These are phyloP conservation scores for Prunella strophiata DNA, from an alignment of 2,797 vertebrate species.

Conservation along the genomic window DNA sequence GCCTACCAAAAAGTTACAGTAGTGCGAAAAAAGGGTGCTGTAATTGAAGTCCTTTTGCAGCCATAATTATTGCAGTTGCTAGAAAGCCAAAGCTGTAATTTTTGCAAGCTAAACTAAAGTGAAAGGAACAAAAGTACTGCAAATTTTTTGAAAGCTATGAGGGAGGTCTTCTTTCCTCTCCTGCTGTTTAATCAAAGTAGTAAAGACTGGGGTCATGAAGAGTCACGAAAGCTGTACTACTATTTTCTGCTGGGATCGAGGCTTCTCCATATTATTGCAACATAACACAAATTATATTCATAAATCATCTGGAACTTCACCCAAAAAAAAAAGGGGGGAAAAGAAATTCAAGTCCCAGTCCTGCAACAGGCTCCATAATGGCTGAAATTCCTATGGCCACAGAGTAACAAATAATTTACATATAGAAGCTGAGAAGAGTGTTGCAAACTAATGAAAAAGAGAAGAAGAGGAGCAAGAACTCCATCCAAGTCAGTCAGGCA, in stretches of 20 bases:
- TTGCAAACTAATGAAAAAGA: background rate
- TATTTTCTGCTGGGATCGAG: background rate
- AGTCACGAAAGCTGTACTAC: background rate
- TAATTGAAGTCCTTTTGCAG: slow-evolving; percentile 10
- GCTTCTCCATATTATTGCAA: background rate
- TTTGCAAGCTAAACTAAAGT: slow-evolving; percentile 21
- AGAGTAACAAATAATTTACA: background rate
- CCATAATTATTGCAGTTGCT: slow-evolving; percentile 4
- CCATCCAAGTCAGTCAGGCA: background rate
- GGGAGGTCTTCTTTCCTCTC: background rate
- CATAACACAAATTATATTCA: background rate
- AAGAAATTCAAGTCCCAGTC: background rate
- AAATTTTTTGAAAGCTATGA: background rate
- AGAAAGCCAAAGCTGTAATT: background rate
- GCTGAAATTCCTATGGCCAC: background rate
- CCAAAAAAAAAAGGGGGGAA: accelerated
- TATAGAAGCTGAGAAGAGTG: background rate
- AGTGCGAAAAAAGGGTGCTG: background rate
- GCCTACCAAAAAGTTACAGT: background rate
- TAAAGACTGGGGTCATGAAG: background rate
- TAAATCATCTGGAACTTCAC: background rate
- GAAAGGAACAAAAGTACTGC: slow-evolving; percentile 10
- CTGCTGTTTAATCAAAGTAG: slow-evolving; percentile 16
- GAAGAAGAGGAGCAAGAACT: background rate
- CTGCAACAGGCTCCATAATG: background rate